A percentile compares a stretch with the other conserved stretches of the same genome.
Conservation (phyloP, 2,113 vertebrate species). For the Hypomesus transpacificus region DNA sequence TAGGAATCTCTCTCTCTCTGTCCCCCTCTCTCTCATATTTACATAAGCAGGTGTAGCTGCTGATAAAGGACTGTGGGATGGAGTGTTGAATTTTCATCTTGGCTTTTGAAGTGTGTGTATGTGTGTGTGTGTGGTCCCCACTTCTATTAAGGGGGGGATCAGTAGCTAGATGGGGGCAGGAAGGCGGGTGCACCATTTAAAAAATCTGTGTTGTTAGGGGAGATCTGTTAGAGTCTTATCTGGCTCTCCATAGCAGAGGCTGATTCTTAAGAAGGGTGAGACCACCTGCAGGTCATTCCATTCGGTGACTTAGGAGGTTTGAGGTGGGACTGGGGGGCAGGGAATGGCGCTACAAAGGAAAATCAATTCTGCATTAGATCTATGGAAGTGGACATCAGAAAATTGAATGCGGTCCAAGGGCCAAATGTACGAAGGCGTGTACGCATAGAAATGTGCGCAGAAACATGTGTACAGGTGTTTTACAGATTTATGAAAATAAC, state of each 20-base stretch:
- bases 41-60: too few relatives aligned
- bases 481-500: too few relatives aligned
- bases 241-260: background rate
- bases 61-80: too few relatives aligned
- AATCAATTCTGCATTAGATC: slow-evolving; percentile 20
- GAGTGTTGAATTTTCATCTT: too few relatives aligned
- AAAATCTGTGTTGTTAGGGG: slow-evolving; percentile 3
- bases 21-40: too few relatives aligned
- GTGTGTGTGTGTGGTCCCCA: slow-evolving; percentile 16
- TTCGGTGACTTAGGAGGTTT: slow-evolving; percentile 24
- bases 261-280: slow-evolving; percentile 33
- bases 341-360: slow-evolving; percentile 17
- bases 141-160: too few relatives aligned
- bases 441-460: too few relatives aligned
- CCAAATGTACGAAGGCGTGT: too few relatives aligned
- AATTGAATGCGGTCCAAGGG: too few relatives aligned
- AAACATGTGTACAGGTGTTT: too few relatives aligned
- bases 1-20: too few relatives aligned
- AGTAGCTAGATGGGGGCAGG: background rate
- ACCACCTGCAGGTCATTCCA: slow-evolving; percentile 16
- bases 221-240: slow-evolving; percentile 19
- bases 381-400: slow-evolving; percentile 9
- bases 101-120: slow-evolving; percentile 34
- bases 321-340: background rate
- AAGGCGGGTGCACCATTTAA: background rate